These are phyloP conservation scores for Agriopis marginaria DNA, from an alignment of 2,888 invertebrate genomes.

Conservation along the genomic window DNA sequence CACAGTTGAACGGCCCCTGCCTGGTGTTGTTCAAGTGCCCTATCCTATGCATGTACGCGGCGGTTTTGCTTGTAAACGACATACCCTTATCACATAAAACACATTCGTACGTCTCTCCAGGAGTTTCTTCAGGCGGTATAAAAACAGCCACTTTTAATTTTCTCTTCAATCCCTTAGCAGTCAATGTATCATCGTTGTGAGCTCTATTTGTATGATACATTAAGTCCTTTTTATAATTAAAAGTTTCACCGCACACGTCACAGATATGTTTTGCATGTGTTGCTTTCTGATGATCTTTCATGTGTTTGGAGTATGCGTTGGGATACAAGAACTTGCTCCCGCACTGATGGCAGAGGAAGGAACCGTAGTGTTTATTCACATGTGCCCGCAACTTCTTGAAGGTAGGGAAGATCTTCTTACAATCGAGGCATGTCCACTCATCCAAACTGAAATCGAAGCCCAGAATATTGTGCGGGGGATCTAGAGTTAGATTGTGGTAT, in stretches of 20 bases:
- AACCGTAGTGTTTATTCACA: neutral
- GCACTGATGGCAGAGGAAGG: neutral
- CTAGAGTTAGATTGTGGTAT: neutral
- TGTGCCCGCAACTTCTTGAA: neutral
- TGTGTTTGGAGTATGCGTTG: constrained; percentile 1
- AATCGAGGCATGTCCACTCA: neutral
- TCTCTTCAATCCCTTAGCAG: neutral
- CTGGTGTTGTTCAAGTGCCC: neutral
- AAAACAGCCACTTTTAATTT: neutral
- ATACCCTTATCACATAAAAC: neutral
- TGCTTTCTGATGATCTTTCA: neutral
- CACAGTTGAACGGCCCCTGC: neutral
- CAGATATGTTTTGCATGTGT: neutral
- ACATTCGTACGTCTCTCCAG: neutral
- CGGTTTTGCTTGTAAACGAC: neutral
- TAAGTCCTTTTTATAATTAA: neutral
- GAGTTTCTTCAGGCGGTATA: neutral
- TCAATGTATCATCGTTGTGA: neutral
- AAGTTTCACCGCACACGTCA: neutral
- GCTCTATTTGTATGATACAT: neutral
- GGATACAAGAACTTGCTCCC: neutral
- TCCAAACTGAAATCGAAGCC: neutral
- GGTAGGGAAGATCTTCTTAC: neutral
- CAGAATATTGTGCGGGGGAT: constrained; percentile 2
- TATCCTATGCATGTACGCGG: constrained; percentile 4